Conservation (phyloP, 2,113 vertebrate species). For the Erinaceus europaeus region DNA sequence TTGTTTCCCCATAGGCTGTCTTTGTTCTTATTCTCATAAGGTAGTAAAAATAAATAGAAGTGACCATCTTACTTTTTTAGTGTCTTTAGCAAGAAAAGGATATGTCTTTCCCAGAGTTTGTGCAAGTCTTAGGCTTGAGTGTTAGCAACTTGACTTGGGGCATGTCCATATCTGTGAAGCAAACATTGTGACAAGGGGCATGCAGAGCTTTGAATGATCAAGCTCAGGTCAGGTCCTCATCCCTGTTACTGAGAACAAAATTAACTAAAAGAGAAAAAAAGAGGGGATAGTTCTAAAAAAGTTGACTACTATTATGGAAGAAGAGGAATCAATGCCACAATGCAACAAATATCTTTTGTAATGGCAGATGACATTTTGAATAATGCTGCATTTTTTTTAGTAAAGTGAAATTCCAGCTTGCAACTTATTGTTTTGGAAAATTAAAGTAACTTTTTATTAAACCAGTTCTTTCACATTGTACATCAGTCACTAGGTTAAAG, state of each 20-base stretch:
- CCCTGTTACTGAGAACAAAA: background rate
- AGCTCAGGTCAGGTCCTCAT: background rate
- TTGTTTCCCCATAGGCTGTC: background rate
- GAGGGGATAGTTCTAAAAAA: background rate
- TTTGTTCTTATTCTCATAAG: background rate
- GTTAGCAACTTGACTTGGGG: background rate
- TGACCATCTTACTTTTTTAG: background rate
- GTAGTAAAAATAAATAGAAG: background rate
- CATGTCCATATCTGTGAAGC: background rate
- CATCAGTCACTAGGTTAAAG: background rate
- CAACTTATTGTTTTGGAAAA: constrained; percentile 45
- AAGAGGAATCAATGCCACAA: background rate
- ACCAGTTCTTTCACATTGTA: constrained; percentile 28
- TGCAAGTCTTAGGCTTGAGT: background rate
- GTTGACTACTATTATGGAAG: background rate
- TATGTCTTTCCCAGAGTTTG: background rate
- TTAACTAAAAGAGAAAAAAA: background rate
- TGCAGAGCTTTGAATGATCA: background rate
- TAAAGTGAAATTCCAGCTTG: background rate
- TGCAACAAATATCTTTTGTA: background rate
- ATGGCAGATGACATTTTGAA: constrained; percentile 1
- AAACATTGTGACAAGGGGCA: background rate
- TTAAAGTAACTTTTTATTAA: constrained; percentile 49
- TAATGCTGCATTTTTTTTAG: background rate
- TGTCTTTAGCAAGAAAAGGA: background rate